Evolutionary conservation across 1,140 invertebrate genomes (phyloP).

Genomic region (Propsilocerus akamusi): DNA sequence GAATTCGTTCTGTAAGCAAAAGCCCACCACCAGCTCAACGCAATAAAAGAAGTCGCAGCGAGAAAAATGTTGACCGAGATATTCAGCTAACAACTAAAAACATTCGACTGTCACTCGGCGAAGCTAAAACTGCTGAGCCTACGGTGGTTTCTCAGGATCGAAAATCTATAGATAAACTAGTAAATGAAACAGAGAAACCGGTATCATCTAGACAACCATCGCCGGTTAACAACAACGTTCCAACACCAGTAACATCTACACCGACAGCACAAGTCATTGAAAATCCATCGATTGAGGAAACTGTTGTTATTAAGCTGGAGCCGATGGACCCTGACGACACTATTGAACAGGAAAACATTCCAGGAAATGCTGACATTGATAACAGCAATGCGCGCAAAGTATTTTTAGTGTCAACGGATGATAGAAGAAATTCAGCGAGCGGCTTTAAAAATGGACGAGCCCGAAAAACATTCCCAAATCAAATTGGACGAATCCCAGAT

Average conservation of each 20-base stretch:
- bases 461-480: slow-evolving; percentile 15
- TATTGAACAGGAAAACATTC: neutral
- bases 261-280: neutral
- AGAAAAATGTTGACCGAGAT: too few species aligned
- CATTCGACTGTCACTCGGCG: too few species aligned
- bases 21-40: too few species aligned
- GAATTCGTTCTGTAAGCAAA: too few species aligned
- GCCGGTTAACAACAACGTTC: too few species aligned
- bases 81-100: too few species aligned
- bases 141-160: too few species aligned
- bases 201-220: too few species aligned
- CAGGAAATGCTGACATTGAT: neutral
- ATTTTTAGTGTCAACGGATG: neutral
- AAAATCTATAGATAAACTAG: too few species aligned
- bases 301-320: neutral
- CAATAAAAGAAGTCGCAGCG: too few species aligned
- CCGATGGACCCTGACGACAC: neutral
- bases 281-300: neutral
- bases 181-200: too few species aligned
- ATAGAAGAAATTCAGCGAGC: slow-evolving; percentile 4
- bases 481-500: neutral
- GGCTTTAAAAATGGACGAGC: slow-evolving; percentile 12
- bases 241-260: neutral
- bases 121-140: too few species aligned
- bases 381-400: neutral